phyloP scores from a whole-genome alignment of 2,888 invertebrate species.

The Agonopterix alstromeriana region DNA sequence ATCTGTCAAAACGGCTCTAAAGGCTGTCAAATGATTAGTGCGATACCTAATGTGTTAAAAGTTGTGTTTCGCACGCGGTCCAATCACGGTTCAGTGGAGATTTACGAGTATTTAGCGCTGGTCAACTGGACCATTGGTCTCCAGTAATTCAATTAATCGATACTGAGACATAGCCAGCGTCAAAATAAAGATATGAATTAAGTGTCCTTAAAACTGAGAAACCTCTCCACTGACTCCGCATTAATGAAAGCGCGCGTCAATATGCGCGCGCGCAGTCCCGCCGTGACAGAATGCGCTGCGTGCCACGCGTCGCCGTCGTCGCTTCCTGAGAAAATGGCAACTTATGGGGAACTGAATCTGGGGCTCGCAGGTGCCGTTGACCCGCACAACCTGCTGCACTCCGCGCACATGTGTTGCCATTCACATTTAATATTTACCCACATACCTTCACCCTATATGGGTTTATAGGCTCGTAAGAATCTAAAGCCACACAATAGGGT shows the following conservation, averaged over 20 bases:
- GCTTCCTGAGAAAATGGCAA: constrained; percentile 74
- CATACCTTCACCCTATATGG: constrained; percentile 43
- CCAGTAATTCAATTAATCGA: constrained; percentile 30
- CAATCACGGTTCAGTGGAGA: too few species aligned
- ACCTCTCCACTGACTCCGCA: constrained; percentile 49
- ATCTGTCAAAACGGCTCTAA: too few species aligned
- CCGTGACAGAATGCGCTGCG: constrained; percentile 67
- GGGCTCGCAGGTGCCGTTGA: constrained; percentile 66
- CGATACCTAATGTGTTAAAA: too few species aligned
- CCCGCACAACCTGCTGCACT: constrained; percentile 54
- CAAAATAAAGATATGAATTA: constrained; percentile 39
- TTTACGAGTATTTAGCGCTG: too few species aligned
- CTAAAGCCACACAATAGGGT: constrained; percentile 43
- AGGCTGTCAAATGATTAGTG: too few species aligned
- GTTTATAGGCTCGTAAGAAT: constrained; percentile 48
- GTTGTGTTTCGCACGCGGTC: too few species aligned
- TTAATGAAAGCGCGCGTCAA: constrained; percentile 63
- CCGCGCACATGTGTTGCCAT: constrained; percentile 56
- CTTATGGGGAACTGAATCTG: constrained; percentile 72
- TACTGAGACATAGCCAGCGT: constrained; percentile 33
- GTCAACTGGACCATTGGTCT: too few species aligned
- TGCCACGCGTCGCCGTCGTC: constrained; percentile 36
- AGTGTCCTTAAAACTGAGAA: constrained; percentile 40
- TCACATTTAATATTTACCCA: constrained; percentile 56
- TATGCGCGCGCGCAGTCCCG: constrained; percentile 61